These are phyloP conservation scores for Nemopilema nomurai DNA, from an alignment of 30 jellyfish, hydroid and myxozoan genomes.

Conservation along the genomic window DNA sequence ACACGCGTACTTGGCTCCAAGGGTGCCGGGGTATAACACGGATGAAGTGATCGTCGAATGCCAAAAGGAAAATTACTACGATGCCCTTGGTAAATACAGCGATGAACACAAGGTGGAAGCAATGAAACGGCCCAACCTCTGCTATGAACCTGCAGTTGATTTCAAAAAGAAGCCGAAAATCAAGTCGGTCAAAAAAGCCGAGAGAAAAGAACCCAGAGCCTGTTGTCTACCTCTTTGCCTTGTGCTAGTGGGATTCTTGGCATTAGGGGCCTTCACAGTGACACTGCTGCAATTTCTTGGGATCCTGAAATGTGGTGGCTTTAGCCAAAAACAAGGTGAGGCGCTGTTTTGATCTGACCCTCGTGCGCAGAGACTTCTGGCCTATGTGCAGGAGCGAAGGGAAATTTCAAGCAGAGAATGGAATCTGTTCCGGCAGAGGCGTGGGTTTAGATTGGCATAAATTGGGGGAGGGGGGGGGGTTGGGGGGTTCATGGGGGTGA, in stretches of 20 bases:
- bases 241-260: slow-evolving; percentile 23
- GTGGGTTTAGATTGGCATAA: too few relatives aligned
- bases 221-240: slow-evolving; percentile 39
- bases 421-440: too few relatives aligned
- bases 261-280: slow-evolving; percentile 42
- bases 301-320: slow-evolving; percentile 32
- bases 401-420: neutral
- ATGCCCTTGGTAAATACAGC: slow-evolving; percentile 57
- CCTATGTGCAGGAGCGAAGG: neutral
- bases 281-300: slow-evolving; percentile 60
- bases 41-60: slow-evolving; percentile 63
- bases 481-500: too few relatives aligned
- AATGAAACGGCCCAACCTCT: slow-evolving; percentile 27
- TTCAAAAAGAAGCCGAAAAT: slow-evolving; percentile 20
- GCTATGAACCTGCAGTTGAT: slow-evolving; percentile 41
- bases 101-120: slow-evolving; percentile 45
- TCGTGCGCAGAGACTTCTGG: neutral
- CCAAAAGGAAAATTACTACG: slow-evolving; percentile 54
- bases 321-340: slow-evolving; percentile 5
- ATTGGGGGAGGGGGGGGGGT: too few relatives aligned
- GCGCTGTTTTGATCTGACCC: neutral
- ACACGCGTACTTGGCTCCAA: slow-evolving; percentile 67
- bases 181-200: neutral
- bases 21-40: slow-evolving; percentile 65
- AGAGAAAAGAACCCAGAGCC: slow-evolving; percentile 3